Conservation (phyloP, 2,797 vertebrate genomes). For the Tapirus indicus region DNA sequence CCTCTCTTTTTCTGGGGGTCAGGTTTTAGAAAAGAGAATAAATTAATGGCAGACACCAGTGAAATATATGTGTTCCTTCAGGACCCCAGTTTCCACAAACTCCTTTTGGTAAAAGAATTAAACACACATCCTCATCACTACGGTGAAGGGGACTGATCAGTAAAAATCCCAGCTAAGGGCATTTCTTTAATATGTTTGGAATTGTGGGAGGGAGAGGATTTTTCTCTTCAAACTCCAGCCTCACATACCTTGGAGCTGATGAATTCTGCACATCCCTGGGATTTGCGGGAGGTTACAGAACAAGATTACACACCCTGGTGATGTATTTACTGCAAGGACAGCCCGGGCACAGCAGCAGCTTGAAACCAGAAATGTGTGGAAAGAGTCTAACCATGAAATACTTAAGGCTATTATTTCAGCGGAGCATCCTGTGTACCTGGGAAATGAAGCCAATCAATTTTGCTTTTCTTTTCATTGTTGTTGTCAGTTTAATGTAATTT, state of each 20-base stretch:
- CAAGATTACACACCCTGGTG: constrained; percentile 69
- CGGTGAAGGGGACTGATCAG: neutral
- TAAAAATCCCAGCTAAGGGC: constrained; percentile 41
- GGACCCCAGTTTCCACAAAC: neutral
- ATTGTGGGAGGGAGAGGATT: neutral
- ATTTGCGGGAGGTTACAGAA: constrained; percentile 69
- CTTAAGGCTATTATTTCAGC: constrained; percentile 42
- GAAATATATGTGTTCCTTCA: neutral
- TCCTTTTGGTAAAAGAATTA: constrained; percentile 36
- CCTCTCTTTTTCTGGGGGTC: constrained; percentile 1
- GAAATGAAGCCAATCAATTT: constrained; percentile 53
- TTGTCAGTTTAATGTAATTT: constrained; percentile 61
- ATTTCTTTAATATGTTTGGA: constrained; percentile 63
- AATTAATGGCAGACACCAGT: constrained; percentile 29
- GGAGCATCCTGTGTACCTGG: neutral
- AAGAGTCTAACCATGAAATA: constrained; percentile 56
- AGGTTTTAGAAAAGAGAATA: constrained; percentile 51
- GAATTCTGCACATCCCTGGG: constrained; percentile 66
- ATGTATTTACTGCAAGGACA: constrained; percentile 75
- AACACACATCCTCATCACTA: neutral
- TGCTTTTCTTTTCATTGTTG: constrained; percentile 34
- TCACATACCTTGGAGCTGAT: constrained; percentile 63
- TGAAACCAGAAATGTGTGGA: constrained; percentile 54
- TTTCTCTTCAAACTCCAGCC: constrained; percentile 44
- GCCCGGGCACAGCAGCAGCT: constrained; percentile 29